Conservation (phyloP, 2,797 vertebrate genomes). For the Aulostomus chinensis region DNA sequence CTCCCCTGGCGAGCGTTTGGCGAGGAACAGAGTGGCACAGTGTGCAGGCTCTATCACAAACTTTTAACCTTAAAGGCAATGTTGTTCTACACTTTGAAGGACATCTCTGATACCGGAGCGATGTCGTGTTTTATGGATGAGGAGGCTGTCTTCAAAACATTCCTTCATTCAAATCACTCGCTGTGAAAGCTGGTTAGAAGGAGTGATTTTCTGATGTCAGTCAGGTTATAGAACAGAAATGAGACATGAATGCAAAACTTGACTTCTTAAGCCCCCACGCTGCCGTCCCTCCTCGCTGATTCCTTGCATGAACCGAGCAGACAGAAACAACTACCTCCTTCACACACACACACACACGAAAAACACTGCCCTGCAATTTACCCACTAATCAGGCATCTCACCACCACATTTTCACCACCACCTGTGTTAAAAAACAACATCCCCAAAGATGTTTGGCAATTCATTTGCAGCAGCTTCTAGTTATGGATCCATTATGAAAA, state of each 20-base stretch:
- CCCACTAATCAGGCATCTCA: constrained; percentile 30
- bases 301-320: constrained; percentile 1
- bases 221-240: constrained; percentile 25
- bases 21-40: constrained; percentile 35
- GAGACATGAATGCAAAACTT: constrained; percentile 28
- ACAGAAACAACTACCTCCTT: constrained; percentile 4
- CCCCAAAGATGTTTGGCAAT: constrained; percentile 62
- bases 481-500: constrained; percentile 78
- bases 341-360: too few species aligned
- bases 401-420: constrained; percentile 59
- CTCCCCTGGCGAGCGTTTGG: constrained; percentile 63
- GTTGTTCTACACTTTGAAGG: constrained; percentile 68
- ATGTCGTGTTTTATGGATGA: constrained; percentile 54
- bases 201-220: constrained; percentile 28
- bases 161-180: constrained; percentile 29
- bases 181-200: constrained; percentile 39
- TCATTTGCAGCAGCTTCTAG: constrained; percentile 66
- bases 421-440: constrained; percentile 72
- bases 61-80: constrained; percentile 64
- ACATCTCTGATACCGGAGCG: constrained; percentile 52
- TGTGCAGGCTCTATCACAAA: constrained; percentile 41
- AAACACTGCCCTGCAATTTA: constrained; percentile 20
- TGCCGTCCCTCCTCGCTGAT: not conserved
- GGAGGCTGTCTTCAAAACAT: constrained; percentile 33
- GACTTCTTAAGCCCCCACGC: constrained; percentile 23